Conservation (phyloP, 1,140 invertebrate genomes). For the Zaprionus ghesquierei region DNA sequence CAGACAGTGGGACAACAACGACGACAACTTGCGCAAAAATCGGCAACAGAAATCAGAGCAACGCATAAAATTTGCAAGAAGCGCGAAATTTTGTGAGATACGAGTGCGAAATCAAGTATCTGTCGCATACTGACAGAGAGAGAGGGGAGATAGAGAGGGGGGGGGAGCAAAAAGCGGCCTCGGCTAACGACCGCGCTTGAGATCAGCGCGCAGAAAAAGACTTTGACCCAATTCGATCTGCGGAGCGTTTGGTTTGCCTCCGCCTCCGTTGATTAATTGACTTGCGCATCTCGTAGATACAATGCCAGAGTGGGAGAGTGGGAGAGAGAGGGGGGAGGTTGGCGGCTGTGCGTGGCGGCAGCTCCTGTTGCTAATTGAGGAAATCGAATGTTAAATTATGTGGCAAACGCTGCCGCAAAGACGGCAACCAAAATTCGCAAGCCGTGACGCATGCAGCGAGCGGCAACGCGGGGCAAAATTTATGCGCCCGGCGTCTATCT, state of each 20-base stretch:
- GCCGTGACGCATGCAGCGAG: constrained; percentile 50
- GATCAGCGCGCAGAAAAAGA: constrained; percentile 51
- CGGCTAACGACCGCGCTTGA: constrained; percentile 42
- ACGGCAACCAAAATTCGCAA: constrained; percentile 26
- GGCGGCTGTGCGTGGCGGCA: constrained; percentile 15
- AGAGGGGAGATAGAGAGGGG: not conserved
- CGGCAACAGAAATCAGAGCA: constrained; percentile 51
- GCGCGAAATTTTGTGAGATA: constrained; percentile 45
- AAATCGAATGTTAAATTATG: constrained; percentile 77
- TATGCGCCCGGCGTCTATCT: constrained; percentile 48
- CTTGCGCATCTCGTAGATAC: constrained; percentile 60
- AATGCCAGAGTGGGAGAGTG: not conserved
- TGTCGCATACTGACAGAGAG: not conserved
- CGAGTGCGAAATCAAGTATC: constrained; percentile 27
- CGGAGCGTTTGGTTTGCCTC: constrained; percentile 21
- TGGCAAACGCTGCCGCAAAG: constrained; percentile 27
- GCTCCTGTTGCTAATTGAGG: constrained; percentile 66
- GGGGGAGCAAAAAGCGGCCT: constrained; percentile 22
- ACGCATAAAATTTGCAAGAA: constrained; percentile 49
- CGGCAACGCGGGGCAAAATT: constrained; percentile 5
- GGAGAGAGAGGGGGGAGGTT: not conserved
- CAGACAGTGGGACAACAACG: not conserved
- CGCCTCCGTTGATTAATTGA: constrained; percentile 69
- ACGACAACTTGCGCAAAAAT: constrained; percentile 57
- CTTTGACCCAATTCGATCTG: constrained; percentile 62